A percentile compares a stretch with the other conserved stretches of the same genome.
phyloP scores from a whole-genome alignment of 2,888 invertebrate species.

The Leistus spinibarbis region DNA sequence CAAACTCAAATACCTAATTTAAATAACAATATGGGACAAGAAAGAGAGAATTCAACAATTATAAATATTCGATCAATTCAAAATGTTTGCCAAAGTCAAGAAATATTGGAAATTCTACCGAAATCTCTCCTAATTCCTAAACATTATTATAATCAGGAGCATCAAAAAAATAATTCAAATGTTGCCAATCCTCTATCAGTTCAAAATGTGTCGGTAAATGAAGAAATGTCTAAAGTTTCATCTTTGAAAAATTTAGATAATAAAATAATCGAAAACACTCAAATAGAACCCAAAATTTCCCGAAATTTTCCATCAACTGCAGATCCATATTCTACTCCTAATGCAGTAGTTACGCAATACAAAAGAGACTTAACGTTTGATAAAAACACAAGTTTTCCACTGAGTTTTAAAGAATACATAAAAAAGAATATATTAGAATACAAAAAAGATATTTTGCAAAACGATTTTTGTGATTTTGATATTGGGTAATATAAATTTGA shows the following conservation, averaged over 20 bases:
- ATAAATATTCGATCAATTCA: too few relatives aligned
- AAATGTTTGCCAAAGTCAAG: too few relatives aligned
- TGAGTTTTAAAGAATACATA: conserved; percentile 6
- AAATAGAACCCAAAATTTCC: not conserved
- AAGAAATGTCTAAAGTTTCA: not conserved
- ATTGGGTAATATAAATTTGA: conserved; percentile 6
- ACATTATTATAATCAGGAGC: too few relatives aligned
- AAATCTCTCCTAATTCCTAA: too few relatives aligned
- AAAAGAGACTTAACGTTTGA: not conserved
- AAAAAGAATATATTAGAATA: not conserved
- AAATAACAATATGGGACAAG: too few relatives aligned
- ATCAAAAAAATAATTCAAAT: too few relatives aligned
- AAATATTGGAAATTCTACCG: too few relatives aligned
- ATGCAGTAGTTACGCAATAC: not conserved
- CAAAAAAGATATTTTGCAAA: not conserved
- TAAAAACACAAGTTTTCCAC: not conserved
- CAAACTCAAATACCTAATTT: too few relatives aligned
- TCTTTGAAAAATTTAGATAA: not conserved
- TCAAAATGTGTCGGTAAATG: too few relatives aligned
- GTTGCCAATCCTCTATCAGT: too few relatives aligned
- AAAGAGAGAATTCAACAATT: too few relatives aligned
- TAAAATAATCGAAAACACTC: not conserved
- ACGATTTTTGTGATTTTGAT: conserved; percentile 12
- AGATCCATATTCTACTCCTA: not conserved
- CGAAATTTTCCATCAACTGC: not conserved